Evolutionary conservation across 2,113 vertebrate species (phyloP).

Genomic region (Balaeniceps rex): DNA sequence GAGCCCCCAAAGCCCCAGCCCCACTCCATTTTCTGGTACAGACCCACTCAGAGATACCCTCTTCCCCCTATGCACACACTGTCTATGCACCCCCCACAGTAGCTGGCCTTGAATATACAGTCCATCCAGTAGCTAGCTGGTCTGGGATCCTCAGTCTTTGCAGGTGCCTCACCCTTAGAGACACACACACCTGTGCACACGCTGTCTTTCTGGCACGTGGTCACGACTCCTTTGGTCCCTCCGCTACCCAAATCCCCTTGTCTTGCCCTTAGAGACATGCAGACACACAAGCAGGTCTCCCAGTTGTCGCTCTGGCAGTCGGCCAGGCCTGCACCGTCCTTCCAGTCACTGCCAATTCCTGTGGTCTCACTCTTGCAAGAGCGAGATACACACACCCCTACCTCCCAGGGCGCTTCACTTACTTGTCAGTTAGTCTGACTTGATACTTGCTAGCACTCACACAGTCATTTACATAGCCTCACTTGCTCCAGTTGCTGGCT

Average conservation of each 20-base stretch:
- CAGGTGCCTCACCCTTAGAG: background rate
- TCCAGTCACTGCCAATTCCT: background rate
- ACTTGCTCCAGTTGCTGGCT: background rate
- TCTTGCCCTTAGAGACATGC: background rate
- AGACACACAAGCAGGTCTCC: background rate
- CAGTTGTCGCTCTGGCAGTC: background rate
- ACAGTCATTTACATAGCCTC: background rate
- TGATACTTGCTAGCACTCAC: background rate
- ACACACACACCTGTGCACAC: no score
- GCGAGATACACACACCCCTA: fast-evolving
- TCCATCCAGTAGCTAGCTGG: background rate
- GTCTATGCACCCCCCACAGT: fast-evolving
- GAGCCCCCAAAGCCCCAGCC: background rate
- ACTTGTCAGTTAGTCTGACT: fast-evolving
- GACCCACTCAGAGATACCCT: background rate
- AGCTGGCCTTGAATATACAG: background rate
- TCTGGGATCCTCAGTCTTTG: background rate
- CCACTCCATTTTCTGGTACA: background rate
- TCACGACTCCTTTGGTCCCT: background rate
- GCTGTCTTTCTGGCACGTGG: background rate
- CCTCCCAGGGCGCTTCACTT: background rate
- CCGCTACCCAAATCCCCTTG: background rate
- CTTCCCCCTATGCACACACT: fast-evolving
- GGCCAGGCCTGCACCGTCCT: background rate
- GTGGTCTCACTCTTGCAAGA: background rate